Evolutionary conservation across 2,797 vertebrate genomes (phyloP).

Genomic region (Erethizon dorsatum): DNA sequence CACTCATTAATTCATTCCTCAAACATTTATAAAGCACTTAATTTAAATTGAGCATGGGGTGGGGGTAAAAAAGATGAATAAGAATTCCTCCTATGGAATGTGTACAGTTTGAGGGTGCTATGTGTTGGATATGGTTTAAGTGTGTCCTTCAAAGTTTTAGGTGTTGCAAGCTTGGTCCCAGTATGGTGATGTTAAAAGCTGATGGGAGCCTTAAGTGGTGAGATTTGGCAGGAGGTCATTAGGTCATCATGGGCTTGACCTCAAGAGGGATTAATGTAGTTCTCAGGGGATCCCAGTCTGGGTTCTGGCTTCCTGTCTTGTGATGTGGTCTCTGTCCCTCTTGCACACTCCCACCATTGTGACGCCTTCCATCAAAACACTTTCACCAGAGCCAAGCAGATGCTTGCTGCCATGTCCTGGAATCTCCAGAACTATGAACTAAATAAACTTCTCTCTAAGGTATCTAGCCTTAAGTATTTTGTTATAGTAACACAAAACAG

Average conservation of each 20-base stretch:
- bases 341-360: neutral
- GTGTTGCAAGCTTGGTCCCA: neutral
- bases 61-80: neutral
- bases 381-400: neutral
- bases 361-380: neutral
- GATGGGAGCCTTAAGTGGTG: neutral
- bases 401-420: neutral
- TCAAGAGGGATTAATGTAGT: neutral
- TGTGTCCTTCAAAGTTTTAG: neutral
- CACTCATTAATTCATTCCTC: neutral
- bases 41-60: neutral
- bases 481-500: neutral
- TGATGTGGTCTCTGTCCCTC: neutral
- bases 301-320: neutral
- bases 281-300: neutral
- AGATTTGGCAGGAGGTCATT: neutral
- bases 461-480: neutral
- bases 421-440: neutral
- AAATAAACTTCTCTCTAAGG: neutral
- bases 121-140: neutral
- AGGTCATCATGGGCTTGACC: neutral
- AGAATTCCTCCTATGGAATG: neutral
- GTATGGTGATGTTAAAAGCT: neutral
- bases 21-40: slow-evolving; percentile 22
- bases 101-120: neutral